A percentile compares a stretch with the other conserved stretches of the same genome.
Evolutionary conservation across 2,113 vertebrate species (phyloP).

Genomic region (Oryzias javanicus): DNA sequence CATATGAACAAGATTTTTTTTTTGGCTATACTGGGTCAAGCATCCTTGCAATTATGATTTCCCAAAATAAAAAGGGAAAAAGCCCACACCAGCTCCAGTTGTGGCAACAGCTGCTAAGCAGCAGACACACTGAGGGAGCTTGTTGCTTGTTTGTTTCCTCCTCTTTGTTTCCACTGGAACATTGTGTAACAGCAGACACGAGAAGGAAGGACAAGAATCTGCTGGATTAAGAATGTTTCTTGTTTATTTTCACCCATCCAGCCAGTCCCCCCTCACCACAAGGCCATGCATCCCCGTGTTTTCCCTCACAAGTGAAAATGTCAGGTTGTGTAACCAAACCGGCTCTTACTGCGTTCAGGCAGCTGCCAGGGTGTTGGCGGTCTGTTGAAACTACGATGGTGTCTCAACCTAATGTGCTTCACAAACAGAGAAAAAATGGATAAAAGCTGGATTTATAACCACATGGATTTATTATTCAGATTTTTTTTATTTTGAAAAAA

Average conservation of each 20-base stretch:
- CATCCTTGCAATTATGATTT: background rate
- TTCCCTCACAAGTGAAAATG: conserved; percentile 35
- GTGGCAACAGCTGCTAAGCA: conserved; percentile 58
- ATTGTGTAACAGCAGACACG: conserved; percentile 44
- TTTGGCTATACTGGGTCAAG: background rate
- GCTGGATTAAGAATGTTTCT: conserved; percentile 10
- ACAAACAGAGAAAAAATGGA: background rate
- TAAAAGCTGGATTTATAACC: conserved; percentile 2
- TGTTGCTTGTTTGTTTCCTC: conserved; percentile 58
- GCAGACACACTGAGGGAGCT: conserved; percentile 37
- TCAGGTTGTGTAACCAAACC: conserved; percentile 1
- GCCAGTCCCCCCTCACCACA: background rate
- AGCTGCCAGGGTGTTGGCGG: background rate
- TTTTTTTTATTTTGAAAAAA: too few relatives aligned
- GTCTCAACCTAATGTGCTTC: background rate
- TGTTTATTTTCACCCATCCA: conserved; percentile 9
- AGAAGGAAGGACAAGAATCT: conserved; percentile 18
- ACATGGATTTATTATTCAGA: background rate
- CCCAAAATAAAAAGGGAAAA: conserved; percentile 8
- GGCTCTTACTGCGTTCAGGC: background rate
- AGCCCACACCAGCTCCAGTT: background rate
- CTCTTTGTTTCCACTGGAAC: conserved; percentile 52
- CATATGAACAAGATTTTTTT: conserved; percentile 4
- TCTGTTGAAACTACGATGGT: conserved; percentile 4
- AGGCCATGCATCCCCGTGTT: conserved; percentile 13